Percentiles rank a stretch among this genome's conserved stretches.
Evolutionary conservation across 2,888 invertebrate genomes (phyloP).

Genomic region (Campoplex capitator): DNA sequence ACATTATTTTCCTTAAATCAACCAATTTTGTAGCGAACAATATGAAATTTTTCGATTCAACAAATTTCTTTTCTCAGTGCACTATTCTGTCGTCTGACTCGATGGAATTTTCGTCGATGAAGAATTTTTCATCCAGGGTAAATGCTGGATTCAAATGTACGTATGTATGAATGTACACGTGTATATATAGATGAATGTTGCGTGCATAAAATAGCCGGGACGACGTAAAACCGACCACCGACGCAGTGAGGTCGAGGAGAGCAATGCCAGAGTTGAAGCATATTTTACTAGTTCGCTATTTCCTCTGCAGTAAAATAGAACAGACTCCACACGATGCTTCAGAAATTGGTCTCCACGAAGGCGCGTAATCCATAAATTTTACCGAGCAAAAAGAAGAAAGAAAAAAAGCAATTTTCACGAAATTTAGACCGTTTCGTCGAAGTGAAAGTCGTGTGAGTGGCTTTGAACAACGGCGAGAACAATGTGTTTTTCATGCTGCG

Average conservation of each 20-base stretch:
- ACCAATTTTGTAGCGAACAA: too few relatives aligned
- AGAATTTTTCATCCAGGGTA: too few relatives aligned
- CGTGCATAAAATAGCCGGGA: slow-evolving; percentile 21
- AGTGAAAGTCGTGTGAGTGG: neutral
- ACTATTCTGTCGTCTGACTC: too few relatives aligned
- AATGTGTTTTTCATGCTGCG: neutral
- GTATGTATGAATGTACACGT: neutral
- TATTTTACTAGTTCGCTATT: slow-evolving; percentile 31
- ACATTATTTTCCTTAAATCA: too few relatives aligned
- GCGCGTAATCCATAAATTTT: neutral
- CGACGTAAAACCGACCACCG: slow-evolving; percentile 47
- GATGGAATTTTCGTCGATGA: too few relatives aligned
- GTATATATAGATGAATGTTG: neutral
- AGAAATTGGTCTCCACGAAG: neutral
- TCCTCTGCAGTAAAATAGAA: neutral
- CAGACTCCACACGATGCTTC: neutral
- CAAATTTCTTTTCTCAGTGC: too few relatives aligned
- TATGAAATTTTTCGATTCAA: too few relatives aligned
- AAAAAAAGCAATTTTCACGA: neutral
- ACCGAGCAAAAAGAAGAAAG: neutral
- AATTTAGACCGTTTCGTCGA: neutral
- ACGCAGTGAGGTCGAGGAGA: slow-evolving; percentile 46
- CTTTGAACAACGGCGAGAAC: neutral
- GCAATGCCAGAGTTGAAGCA: slow-evolving; percentile 37
- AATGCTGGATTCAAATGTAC: neutral